These are phyloP conservation scores for Glaucomys volans DNA, from an alignment of 2,113 vertebrate species.

Conservation along the genomic window DNA sequence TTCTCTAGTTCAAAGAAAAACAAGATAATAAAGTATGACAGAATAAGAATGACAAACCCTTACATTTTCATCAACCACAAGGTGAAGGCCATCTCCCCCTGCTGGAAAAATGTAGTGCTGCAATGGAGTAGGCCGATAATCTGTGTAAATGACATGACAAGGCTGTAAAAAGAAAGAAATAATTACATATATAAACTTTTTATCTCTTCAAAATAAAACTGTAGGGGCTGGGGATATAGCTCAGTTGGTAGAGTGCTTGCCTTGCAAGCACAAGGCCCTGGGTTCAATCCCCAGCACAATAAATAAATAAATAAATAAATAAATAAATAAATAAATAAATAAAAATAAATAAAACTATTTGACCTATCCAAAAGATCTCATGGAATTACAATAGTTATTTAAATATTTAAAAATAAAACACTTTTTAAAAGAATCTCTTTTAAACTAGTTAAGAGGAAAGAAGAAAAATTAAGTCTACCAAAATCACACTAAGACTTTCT, in stretches of 20 bases:
- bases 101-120: conserved; percentile 99
- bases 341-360: no score
- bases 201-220: conserved; percentile 18
- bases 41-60: conserved; percentile 76
- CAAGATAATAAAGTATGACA: neutral
- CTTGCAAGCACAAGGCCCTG: no score
- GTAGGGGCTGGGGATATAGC: no score
- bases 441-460: neutral
- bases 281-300: no score
- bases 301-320: no score
- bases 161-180: conserved; percentile 87
- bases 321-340: no score
- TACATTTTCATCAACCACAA: conserved; percentile 99
- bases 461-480: neutral
- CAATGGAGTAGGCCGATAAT: conserved; percentile 97
- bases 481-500: neutral
- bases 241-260: no score
- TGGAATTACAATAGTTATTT: neutral
- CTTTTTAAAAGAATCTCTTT: neutral
- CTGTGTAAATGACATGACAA: conserved; percentile 98
- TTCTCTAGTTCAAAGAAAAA: conserved; percentile 17
- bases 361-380: neutral
- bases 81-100: conserved; percentile 97
- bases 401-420: neutral
- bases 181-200: neutral